phyloP scores from a whole-genome alignment of 2,797 vertebrate species.

The Manis javanica region DNA sequence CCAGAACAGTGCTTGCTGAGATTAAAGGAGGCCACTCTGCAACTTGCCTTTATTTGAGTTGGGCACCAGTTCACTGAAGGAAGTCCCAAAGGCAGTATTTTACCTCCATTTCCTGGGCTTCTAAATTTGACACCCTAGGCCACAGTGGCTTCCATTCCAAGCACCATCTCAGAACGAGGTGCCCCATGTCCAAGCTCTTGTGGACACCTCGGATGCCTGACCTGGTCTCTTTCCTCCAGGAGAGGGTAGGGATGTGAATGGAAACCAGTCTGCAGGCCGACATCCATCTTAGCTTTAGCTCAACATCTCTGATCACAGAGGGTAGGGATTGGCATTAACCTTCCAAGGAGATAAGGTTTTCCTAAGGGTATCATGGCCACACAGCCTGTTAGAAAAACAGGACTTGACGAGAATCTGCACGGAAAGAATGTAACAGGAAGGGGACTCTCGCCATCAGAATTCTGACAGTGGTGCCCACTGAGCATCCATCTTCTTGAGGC shows the following conservation, averaged over 20 bases:
- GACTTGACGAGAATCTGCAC: neutral
- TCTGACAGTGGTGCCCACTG: neutral
- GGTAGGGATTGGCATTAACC: neutral
- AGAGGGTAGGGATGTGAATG: no score
- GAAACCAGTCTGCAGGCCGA: neutral
- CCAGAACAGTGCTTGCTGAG: neutral
- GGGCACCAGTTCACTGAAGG: neutral
- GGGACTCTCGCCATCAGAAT: neutral
- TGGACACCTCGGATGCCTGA: neutral
- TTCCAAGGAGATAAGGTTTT: neutral
- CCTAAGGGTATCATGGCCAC: neutral
- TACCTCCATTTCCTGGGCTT: neutral
- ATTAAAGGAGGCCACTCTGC: no score
- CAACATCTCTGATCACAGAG: neutral
- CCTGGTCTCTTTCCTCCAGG: neutral
- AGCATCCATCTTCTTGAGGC: neutral
- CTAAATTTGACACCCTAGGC: neutral
- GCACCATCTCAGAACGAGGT: neutral
- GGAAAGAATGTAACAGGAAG: neutral
- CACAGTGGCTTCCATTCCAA: fast-evolving
- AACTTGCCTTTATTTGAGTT: neutral
- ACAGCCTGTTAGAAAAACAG: neutral
- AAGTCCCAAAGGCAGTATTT: neutral
- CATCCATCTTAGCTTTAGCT: neutral
- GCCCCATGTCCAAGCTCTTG: neutral